Conservation (phyloP, 2,888 invertebrate species). For the Drosophila kambysellisi region DNA sequence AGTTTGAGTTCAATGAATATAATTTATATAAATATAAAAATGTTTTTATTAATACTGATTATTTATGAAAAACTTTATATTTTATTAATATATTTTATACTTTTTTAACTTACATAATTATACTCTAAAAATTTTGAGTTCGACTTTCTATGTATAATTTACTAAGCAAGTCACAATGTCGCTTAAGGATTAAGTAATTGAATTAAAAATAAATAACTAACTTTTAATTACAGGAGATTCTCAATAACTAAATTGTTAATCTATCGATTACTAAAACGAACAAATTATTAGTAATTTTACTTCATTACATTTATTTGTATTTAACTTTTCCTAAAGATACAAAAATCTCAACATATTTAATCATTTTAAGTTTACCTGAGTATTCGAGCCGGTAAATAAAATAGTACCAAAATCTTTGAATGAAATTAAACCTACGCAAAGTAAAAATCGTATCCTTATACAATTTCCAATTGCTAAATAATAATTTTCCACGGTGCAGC, state of each 20-base stretch:
- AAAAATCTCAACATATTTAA: neutral
- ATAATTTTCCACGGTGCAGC: conserved; percentile 45
- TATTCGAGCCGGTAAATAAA: neutral
- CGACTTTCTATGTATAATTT: neutral
- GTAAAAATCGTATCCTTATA: neutral
- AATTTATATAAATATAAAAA: neutral
- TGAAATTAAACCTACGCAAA: neutral
- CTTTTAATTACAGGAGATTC: neutral
- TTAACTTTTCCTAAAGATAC: neutral
- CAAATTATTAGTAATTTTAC: neutral
- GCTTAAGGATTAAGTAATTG: neutral
- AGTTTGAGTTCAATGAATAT: neutral
- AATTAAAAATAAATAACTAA: neutral
- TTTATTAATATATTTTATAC: neutral
- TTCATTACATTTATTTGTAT: neutral
- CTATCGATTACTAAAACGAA: neutral
- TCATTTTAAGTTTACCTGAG: neutral
- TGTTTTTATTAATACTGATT: neutral
- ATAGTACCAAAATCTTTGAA: neutral
- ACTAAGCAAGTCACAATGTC: neutral
- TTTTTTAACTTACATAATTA: neutral
- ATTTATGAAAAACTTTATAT: neutral
- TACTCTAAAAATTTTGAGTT: neutral
- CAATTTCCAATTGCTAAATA: neutral
- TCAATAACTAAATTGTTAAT: neutral